Base-by-base conservation (phyloP, 2,113 vertebrate genomes). In the Promerops cafer region DNA sequence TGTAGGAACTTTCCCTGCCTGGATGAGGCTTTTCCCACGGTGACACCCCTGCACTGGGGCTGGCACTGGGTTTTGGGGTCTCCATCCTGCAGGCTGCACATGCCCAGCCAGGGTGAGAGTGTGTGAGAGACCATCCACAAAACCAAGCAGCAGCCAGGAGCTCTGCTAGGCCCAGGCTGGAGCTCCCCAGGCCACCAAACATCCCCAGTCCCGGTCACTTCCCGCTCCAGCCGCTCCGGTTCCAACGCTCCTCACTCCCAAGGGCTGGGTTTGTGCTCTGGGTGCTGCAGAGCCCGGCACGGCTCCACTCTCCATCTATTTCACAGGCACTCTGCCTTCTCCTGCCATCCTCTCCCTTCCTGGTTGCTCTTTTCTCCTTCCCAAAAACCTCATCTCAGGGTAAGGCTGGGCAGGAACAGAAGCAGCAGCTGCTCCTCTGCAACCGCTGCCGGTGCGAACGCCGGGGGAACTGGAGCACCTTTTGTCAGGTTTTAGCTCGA, bases 401-500 rank as follows among this genome's bases (percentile, higher is more conserved):
- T 69, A 44, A 90, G 79, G 76, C 82, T 74, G 88, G 60, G 91
- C 65, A 89, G 0, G 15, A 75, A 79, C 56, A 63, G 35, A 13
- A 44, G 16, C 44, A 87, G 88, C 89, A 78, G 91, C 93, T 59
- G 89, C 83, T 94, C 76, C 54, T 31, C 93, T 20, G 91, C 83
- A 60, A 33, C 30, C 13, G 2, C 75, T 70, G 37, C 82, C 70
- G 15, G 85, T 0, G 11, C 0, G 9, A 90, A 24, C 13, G 11
- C 71, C 2, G 10, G 2, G 54, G 83, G 64, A 90, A 86, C 63
- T 52, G 50, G 86, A 95, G 50, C 94, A 93, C 90, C 96, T 95
- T 93, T 90, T 50, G 92, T 87, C 83, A 74, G 94, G 59, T 96
- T 97, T 95, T 70, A 93, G 75, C 94, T 90, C 88, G 74, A 96